Evolutionary conservation across 2,113 vertebrate genomes (phyloP), one percentile per base, ranked within the genome.

Genomic region (Rhodinocichla rosea): DNA sequence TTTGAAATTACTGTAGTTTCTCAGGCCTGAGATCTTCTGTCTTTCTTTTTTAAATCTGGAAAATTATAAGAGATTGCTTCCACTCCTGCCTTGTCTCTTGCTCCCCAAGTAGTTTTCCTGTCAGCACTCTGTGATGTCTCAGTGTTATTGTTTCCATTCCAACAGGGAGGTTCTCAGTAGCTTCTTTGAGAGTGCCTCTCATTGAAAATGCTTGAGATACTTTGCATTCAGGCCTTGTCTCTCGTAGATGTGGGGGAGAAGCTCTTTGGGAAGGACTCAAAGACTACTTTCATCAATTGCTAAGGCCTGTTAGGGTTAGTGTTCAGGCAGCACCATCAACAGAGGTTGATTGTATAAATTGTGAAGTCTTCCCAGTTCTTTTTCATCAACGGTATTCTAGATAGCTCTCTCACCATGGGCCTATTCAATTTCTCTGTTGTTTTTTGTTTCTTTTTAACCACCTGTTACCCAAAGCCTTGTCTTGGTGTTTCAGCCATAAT

Each of bases 1-100:
- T 80, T 88, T 44, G 16, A 86, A 88, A 90, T 60, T 33, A 55
- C 65, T 83, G 85, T 59, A 27, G 44, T 95, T 83, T 91, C 6
- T 13, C 28, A 80, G 64, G 62, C 57, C 59, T 65, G 9, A 37
- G 13, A 50, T 90, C 63, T 91, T 64, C 28, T 63, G 15, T 79
- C 30, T 50, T 37, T 49, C 37, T 88, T 45, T 68, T 62, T 65
- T 64, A 83, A 75, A 62, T 95, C 44, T 83, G 44, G 37, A 65
- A 87, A 69, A 88, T 40, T 10, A 2, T 57, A 52, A 70, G 21
- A 71, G 52, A 42, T 75, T 79, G 21, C 44, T 92, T 83, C 47
- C 39, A 59, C 45, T 80, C 21, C 10, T 1, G 2, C 8, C 39
- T 85, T 93, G 70, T 62, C 47, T 55, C 42, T 64, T 70, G 42